Evolutionary conservation across 1,140 invertebrate species (phyloP).

Genomic region (Lamellibrachia luymesi): DNA sequence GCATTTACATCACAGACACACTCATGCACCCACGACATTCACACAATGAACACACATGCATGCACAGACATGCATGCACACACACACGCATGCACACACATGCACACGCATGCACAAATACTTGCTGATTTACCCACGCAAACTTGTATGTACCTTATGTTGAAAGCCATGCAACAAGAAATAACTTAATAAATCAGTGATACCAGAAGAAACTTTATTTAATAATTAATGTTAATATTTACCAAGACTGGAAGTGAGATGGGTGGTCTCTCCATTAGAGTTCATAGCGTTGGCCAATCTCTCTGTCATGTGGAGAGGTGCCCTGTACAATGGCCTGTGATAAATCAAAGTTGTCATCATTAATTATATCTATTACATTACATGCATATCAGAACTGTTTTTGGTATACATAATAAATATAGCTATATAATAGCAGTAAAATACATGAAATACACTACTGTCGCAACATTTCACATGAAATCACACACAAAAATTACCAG

Average conservation of each 20-base stretch:
- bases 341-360: no score
- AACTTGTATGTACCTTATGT: not conserved
- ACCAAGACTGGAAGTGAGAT: not conserved
- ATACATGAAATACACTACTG: no score
- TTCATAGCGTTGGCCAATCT: not conserved
- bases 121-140: not conserved
- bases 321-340: not conserved
- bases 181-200: no score
- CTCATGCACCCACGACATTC: not conserved
- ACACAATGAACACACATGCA: not conserved
- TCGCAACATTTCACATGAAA: no score
- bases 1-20: not conserved
- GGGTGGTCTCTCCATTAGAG: not conserved
- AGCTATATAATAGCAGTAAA: no score
- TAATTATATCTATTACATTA: no score
- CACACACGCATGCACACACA: not conserved
- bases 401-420: no score
- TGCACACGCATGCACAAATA: not conserved
- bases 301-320: not conserved
- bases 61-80: not conserved
- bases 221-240: not conserved
- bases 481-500: no score
- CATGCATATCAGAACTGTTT: no score
- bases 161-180: no score
- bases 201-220: not conserved